These are phyloP conservation scores for Caenorhabditis sp. DNA, from an alignment of 2,888 invertebrate species.

Conservation along the genomic window DNA sequence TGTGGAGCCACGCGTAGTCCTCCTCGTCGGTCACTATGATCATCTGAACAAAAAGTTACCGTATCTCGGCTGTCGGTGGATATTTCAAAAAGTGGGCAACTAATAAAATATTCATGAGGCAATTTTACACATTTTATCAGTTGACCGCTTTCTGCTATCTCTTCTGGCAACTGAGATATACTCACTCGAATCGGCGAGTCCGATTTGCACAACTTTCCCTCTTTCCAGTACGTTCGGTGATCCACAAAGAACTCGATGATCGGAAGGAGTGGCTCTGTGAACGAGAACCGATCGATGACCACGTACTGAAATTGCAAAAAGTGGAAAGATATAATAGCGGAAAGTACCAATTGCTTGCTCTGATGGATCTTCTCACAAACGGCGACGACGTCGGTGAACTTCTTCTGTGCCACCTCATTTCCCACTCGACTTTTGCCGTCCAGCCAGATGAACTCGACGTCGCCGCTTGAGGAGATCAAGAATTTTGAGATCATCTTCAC, in stretches of 20 bases:
- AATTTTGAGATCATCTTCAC: conserved; percentile 61
- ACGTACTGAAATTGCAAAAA: conserved; percentile 65
- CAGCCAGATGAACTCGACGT: conserved; percentile 58
- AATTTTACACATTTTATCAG: neutral
- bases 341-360: conserved; percentile 36
- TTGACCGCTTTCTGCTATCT: neutral
- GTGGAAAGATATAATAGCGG: too few relatives aligned
- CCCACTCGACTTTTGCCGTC: conserved; percentile 64
- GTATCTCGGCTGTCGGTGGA: too few relatives aligned
- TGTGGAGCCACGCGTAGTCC: conserved; percentile 58
- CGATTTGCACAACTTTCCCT: conserved; percentile 58
- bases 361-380: conserved; percentile 38
- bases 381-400: conserved; percentile 58
- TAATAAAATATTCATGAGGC: too few relatives aligned
- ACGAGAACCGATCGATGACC: conserved; percentile 65
- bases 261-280: conserved; percentile 67
- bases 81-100: too few relatives aligned
- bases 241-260: conserved; percentile 73
- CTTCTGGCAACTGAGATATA: too few relatives aligned
- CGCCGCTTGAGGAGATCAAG: conserved; percentile 16
- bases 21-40: conserved; percentile 69
- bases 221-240: conserved; percentile 59
- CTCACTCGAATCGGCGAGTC: conserved; percentile 54
- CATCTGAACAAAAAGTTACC: conserved; percentile 55
- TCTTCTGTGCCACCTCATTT: conserved; percentile 66